A percentile compares a stretch with the other conserved stretches of the same genome.
Evolutionary conservation across 2,797 vertebrate genomes (phyloP).

Genomic region (Bufotes viridis): DNA sequence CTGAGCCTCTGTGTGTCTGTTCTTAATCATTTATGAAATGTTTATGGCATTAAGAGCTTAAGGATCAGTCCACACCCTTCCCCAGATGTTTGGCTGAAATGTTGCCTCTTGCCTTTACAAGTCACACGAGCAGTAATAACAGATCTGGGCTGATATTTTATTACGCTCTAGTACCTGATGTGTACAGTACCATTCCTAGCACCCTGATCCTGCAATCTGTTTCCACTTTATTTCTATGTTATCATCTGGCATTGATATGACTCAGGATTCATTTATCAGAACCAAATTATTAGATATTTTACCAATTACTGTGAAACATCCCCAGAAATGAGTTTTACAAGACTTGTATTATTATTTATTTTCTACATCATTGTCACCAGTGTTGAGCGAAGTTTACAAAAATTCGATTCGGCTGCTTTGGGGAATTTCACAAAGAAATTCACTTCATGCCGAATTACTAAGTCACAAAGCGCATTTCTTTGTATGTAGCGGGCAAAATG

Average conservation of each 20-base stretch:
- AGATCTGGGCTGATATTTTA: slow-evolving; percentile 5
- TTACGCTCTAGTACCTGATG: slow-evolving; percentile 7
- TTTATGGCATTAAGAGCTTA: slow-evolving; percentile 50
- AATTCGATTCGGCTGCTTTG: too few relatives aligned
- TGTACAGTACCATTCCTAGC: not conserved
- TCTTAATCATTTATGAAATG: slow-evolving; percentile 50
- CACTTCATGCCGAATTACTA: too few relatives aligned
- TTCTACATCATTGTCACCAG: too few relatives aligned
- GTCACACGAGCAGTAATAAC: slow-evolving; percentile 28
- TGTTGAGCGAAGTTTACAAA: too few relatives aligned
- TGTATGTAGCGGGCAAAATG: too few relatives aligned
- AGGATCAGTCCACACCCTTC: slow-evolving; percentile 48
- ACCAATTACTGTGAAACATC: not conserved
- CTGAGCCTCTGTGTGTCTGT: slow-evolving; percentile 24
- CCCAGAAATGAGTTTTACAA: not conserved
- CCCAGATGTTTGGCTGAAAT: slow-evolving; percentile 46
- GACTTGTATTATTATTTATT: not conserved
- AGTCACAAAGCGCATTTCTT: too few relatives aligned
- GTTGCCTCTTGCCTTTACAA: slow-evolving; percentile 40
- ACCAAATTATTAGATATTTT: not conserved
- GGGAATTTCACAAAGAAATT: too few relatives aligned
- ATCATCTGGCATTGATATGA: not conserved
- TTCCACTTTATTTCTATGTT: not conserved
- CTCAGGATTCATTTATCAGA: not conserved
- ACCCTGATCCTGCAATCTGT: not conserved